Conservation (phyloP, 2,888 invertebrate species). For the Anoplius nigerrimus region DNA sequence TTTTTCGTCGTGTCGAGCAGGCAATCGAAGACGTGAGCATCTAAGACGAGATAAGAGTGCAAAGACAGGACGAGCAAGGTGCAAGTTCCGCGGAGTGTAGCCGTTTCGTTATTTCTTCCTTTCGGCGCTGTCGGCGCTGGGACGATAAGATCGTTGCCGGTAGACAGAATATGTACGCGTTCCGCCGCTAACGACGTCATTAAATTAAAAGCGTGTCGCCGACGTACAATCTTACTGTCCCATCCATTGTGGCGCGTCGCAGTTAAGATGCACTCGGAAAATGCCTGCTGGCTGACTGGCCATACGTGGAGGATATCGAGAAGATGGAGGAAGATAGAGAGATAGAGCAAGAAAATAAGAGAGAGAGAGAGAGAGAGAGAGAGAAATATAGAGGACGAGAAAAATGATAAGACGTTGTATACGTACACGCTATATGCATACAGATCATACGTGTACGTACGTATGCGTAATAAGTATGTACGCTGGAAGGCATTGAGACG, state of each 20-base stretch:
- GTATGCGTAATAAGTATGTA: too few species aligned
- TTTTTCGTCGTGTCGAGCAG: slow-evolving; percentile 10
- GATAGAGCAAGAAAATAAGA: slow-evolving; percentile 1
- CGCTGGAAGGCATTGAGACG: too few species aligned
- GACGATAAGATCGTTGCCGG: slow-evolving; percentile 26
- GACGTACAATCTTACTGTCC: slow-evolving; percentile 14
- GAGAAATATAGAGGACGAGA: neutral
- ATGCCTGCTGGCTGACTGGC: slow-evolving; percentile 17
- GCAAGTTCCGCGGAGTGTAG: slow-evolving; percentile 21
- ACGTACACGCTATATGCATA: too few species aligned
- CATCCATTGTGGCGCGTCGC: neutral
- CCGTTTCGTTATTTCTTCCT: slow-evolving; percentile 22
- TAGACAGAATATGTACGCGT: neutral
- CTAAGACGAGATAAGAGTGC: slow-evolving; percentile 33
- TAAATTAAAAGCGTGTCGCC: slow-evolving; percentile 27
- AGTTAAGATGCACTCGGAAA: slow-evolving; percentile 9
- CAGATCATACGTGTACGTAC: too few species aligned
- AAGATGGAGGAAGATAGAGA: neutral
- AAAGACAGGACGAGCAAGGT: slow-evolving; percentile 34
- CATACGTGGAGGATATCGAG: too few species aligned
- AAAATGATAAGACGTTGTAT: too few species aligned
- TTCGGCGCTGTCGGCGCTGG: slow-evolving; percentile 6
- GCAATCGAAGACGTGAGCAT: slow-evolving; percentile 9
- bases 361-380: neutral
- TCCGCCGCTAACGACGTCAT: slow-evolving; percentile 21